Evolutionary conservation across 2,113 vertebrate genomes (phyloP), one percentile per base, ranked within the genome.

Genomic region (Oriolus oriolus): DNA sequence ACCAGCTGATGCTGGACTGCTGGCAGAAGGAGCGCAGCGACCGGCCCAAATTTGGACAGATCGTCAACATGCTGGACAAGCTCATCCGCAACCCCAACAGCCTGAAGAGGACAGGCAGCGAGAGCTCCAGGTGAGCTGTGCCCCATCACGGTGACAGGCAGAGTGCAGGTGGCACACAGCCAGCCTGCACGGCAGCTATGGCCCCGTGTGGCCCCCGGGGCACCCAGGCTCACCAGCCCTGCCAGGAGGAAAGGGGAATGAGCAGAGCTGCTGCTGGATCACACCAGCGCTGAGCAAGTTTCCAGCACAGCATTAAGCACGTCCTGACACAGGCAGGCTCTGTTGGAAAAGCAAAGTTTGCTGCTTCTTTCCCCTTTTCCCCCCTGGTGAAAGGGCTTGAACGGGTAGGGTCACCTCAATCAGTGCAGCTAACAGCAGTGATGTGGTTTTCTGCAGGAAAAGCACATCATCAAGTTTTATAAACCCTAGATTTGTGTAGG

Each of bases 1-100:
- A 99, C 96, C 99, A 99, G 97, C 98, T 99, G 94, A 99, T 99
- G 99, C 90, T 99, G 71, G 99, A 99, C 97, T 99, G 99, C 97
- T 99, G 99, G 99, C 99, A 99, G 98, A 98, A 99, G 94, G 99
- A 99, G 81, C 98, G 99, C 52, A 98, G 98, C 1, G 99, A 99
- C 97, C 98, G 99, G 89, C 99, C 99, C 41, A 99, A 99, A 91
- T 99, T 99, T 79, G 99, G 99, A 90, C 99, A 99, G 98, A 99
- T 99, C 10, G 99, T 99, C 98, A 99, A 99, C 98, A 99, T 99
- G 99, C 97, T 99, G 97, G 99, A 99, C 98, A 99, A 99, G 97
- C 99, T 99, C 91, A 99, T 99, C 97, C 99, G 99, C 82, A 99
- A 99, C 93, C 99, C 99, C 75, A 99, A 99, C 98, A 99, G 99